Evolutionary conservation across 2,888 invertebrate species (phyloP).

Genomic region (Cetonia aurata): DNA sequence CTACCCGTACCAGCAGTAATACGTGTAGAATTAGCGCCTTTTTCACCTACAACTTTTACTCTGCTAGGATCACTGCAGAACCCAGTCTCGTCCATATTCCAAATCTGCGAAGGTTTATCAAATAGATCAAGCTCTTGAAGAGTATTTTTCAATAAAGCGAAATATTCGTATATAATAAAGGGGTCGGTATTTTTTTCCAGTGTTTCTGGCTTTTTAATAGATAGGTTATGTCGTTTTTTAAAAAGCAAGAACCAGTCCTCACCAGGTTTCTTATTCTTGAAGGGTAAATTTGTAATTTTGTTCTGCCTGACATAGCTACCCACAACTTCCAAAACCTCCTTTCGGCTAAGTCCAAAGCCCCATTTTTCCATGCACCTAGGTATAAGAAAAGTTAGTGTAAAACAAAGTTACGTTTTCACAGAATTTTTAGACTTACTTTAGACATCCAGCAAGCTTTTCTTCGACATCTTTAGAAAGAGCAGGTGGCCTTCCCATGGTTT

Average conservation of each 20-base stretch:
- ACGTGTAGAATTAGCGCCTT: slow-evolving; percentile 39
- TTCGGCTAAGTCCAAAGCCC: slow-evolving; percentile 56
- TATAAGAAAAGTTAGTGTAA: too few relatives aligned
- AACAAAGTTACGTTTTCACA: too few relatives aligned
- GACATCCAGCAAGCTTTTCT: slow-evolving; percentile 49
- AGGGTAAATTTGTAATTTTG: too few relatives aligned
- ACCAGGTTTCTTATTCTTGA: slow-evolving; percentile 52
- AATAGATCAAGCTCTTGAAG: slow-evolving; percentile 20
- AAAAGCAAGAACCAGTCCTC: slow-evolving; percentile 52
- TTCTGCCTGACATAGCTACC: slow-evolving; percentile 51
- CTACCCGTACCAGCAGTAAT: slow-evolving; percentile 52
- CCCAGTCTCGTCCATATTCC: slow-evolving; percentile 46
- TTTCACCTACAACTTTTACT: slow-evolving; percentile 45
- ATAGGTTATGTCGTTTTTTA: slow-evolving; percentile 46
- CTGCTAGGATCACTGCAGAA: slow-evolving; percentile 42
- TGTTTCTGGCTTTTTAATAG: slow-evolving; percentile 54
- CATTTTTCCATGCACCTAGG: slow-evolving; percentile 52
- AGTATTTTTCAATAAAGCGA: slow-evolving; percentile 30
- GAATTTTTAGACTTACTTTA: slow-evolving; percentile 46
- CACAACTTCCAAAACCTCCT: slow-evolving; percentile 53
- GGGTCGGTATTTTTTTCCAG: slow-evolving; percentile 52
- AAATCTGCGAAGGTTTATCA: slow-evolving; percentile 35
- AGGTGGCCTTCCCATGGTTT: slow-evolving; percentile 50
- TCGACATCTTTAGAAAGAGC: slow-evolving; percentile 52
- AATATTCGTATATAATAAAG: slow-evolving; percentile 47